These are phyloP conservation scores for Carapus acus DNA, from an alignment of 2,797 vertebrate species.

Conservation along the genomic window DNA sequence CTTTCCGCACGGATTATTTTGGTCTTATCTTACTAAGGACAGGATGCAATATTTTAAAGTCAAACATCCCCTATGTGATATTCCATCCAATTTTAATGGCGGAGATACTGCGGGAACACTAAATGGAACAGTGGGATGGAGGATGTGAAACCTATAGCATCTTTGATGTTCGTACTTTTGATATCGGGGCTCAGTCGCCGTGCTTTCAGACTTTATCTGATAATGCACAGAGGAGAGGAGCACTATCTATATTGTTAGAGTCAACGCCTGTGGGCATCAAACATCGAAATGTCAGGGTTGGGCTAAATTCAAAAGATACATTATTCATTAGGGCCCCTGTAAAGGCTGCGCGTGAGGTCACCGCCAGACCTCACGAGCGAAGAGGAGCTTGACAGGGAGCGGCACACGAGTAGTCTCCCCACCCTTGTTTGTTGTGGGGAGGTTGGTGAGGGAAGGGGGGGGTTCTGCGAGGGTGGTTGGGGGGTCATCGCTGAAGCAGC, in stretches of 20 bases:
- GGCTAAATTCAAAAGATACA: conserved; percentile 72
- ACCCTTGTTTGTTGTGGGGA: conserved; percentile 54
- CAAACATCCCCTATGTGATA: conserved; percentile 37
- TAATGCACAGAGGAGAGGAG: conserved; percentile 58
- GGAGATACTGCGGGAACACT: conserved; percentile 40
- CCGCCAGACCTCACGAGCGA: conserved; percentile 66
- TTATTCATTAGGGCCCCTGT: conserved; percentile 75
- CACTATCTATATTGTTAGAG: conserved; percentile 67
- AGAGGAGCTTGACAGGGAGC: conserved; percentile 73
- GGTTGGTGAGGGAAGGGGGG: conserved; percentile 24
- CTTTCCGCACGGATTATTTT: conserved; percentile 30
- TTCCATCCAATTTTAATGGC: conserved; percentile 35
- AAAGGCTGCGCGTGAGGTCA: conserved; percentile 72
- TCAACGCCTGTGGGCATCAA: conserved; percentile 66
- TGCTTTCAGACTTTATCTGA: conserved; percentile 64
- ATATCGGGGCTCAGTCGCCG: conserved; percentile 48
- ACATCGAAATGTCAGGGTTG: conserved; percentile 72
- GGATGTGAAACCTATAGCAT: conserved; percentile 41
- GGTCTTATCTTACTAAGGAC: conserved; percentile 41
- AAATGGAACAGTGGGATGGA: conserved; percentile 47
- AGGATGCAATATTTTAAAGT: conserved; percentile 42
- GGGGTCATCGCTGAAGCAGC: conserved; percentile 71
- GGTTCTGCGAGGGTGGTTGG: not conserved
- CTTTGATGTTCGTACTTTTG: conserved; percentile 46
- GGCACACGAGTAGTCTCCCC: conserved; percentile 65